These are phyloP conservation scores for Pissodes strobi DNA, from an alignment of 1,140 invertebrate genomes.

Conservation along the genomic window DNA sequence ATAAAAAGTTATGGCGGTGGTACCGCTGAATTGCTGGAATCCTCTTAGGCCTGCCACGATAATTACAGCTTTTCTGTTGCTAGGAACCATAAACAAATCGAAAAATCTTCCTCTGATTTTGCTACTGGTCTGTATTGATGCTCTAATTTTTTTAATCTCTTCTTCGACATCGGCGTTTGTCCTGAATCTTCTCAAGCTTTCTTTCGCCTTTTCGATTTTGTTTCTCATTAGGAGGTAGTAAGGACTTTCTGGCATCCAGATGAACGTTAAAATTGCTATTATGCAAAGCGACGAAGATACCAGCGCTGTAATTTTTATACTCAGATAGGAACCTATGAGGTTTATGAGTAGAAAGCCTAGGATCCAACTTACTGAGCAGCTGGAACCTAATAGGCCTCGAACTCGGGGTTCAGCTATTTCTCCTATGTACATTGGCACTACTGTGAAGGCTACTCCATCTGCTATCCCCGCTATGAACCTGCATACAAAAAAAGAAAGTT, in stretches of 20 bases:
- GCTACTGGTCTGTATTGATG: conserved; percentile 57
- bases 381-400: conserved; percentile 60
- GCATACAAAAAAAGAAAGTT: conserved; percentile 41
- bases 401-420: conserved; percentile 70
- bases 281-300: conserved; percentile 64
- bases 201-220: conserved; percentile 63
- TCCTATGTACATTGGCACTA: conserved; percentile 67
- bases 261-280: conserved; percentile 66
- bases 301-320: conserved; percentile 62
- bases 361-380: conserved; percentile 47
- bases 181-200: conserved; percentile 65
- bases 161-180: conserved; percentile 62
- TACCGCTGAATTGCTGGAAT: conserved; percentile 76
- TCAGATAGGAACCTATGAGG: conserved; percentile 66
- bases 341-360: conserved; percentile 72
- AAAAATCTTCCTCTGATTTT: conserved; percentile 58
- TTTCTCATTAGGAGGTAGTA: conserved; percentile 69
- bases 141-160: conserved; percentile 65
- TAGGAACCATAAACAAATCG: conserved; percentile 62
- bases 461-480: conserved; percentile 65
- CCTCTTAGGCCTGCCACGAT: conserved; percentile 68
- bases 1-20: conserved; percentile 75
- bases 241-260: conserved; percentile 78
- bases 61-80: conserved; percentile 67
- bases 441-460: conserved; percentile 69